Evolutionary conservation across 2,888 invertebrate genomes (phyloP).

Genomic region (Drosophila pegasa): DNA sequence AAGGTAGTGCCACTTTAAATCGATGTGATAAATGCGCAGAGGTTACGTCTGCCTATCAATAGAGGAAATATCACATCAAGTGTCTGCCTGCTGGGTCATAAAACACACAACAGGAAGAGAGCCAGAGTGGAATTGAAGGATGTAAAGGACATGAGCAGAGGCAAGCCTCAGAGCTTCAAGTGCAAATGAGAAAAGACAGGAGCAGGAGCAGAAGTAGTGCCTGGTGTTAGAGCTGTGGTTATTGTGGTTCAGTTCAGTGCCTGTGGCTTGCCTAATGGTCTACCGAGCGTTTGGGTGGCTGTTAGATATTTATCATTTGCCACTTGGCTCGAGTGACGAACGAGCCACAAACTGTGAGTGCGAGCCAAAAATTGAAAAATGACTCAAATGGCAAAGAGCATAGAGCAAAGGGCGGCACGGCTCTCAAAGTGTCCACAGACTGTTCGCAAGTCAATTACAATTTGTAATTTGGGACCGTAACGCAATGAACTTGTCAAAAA

Average conservation of each 20-base stretch:
- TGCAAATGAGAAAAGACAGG: constrained; percentile 74
- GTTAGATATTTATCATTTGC: constrained; percentile 72
- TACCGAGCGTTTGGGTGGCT: constrained; percentile 5
- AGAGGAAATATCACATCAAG: constrained; percentile 67
- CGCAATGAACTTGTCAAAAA: constrained; percentile 51
- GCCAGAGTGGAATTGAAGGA: constrained; percentile 17
- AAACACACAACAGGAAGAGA: constrained; percentile 52
- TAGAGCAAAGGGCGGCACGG: constrained; percentile 1
- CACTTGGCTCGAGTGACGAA: constrained; percentile 68
- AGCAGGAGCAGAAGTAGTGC: background rate
- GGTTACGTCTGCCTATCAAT: constrained; percentile 48
- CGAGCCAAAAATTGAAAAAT: constrained; percentile 66
- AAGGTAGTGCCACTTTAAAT: constrained; percentile 49
- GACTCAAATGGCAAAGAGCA: constrained; percentile 42
- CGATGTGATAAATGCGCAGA: constrained; percentile 46
- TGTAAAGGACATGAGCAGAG: constrained; percentile 23
- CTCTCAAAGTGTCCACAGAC: constrained; percentile 18
- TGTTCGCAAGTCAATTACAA: constrained; percentile 57
- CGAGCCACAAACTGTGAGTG: constrained; percentile 37
- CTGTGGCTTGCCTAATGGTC: constrained; percentile 27
- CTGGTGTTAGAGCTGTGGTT: constrained; percentile 1
- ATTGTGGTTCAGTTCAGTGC: constrained; percentile 1
- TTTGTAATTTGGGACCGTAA: constrained; percentile 38
- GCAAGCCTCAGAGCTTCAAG: constrained; percentile 40
- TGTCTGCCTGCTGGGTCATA: constrained; percentile 45